A percentile compares a stretch with the other conserved stretches of the same genome.
phyloP scores from a whole-genome alignment of 2,113 vertebrate genomes.

The Thamnophis sirtalis region DNA sequence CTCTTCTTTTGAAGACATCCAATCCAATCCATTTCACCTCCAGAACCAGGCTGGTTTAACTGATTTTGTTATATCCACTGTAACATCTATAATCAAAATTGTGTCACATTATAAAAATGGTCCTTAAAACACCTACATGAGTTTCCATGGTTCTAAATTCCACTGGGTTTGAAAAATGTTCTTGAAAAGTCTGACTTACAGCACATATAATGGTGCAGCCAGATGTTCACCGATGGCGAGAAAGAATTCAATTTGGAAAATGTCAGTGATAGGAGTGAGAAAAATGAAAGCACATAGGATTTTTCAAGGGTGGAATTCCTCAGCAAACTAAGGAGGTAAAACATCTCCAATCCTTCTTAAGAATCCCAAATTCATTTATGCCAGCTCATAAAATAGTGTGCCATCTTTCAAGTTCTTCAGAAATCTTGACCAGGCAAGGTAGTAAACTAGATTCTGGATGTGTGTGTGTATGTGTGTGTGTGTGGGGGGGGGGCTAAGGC shows the following conservation, averaged over 20 bases:
- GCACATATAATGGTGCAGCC: background rate
- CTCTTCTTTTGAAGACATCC: background rate
- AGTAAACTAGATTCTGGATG: background rate
- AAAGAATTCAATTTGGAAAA: background rate
- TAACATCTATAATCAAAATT: conserved; percentile 3
- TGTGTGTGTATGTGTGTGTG: too few species aligned
- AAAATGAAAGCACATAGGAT: background rate
- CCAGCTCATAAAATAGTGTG: background rate
- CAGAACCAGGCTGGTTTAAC: background rate
- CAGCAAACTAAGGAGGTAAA: background rate
- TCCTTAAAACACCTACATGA: background rate
- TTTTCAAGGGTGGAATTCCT: background rate
- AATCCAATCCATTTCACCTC: background rate
- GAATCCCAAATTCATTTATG: background rate
- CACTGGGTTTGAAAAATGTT: background rate
- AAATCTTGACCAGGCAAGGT: background rate
- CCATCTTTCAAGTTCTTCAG: background rate
- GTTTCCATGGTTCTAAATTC: background rate
- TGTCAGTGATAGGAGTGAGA: background rate
- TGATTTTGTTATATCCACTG: background rate
- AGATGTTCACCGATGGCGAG: background rate
- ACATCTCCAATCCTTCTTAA: background rate
- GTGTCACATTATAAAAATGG: background rate
- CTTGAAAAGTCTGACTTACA: background rate
- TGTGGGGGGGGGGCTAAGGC: background rate